Conservation (phyloP, 2,113 vertebrate species). For the Raja brachyura region DNA sequence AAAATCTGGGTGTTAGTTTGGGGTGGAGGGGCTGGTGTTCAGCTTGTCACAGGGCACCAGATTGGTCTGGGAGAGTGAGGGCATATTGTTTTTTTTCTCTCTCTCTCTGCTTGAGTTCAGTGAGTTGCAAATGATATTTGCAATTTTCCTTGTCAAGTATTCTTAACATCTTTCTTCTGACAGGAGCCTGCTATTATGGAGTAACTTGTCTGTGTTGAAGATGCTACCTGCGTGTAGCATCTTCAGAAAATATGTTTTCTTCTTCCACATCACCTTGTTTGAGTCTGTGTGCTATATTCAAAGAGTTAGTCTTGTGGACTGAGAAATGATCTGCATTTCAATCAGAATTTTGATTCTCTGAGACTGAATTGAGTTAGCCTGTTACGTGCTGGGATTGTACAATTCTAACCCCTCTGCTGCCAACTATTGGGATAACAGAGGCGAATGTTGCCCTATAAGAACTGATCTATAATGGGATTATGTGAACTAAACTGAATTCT, state of each 20-base stretch:
- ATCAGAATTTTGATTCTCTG: not conserved
- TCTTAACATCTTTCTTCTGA: not conserved
- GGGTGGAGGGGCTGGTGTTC: no score
- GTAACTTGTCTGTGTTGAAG: not conserved
- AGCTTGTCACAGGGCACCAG: no score
- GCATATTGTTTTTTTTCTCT: not conserved
- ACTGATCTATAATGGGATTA: not conserved
- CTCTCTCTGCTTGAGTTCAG: not conserved
- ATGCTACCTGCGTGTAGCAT: not conserved
- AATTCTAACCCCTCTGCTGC: not conserved
- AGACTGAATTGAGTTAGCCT: not conserved
- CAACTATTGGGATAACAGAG: not conserved
- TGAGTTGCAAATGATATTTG: not conserved
- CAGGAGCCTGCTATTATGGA: not conserved
- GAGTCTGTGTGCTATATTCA: not conserved
- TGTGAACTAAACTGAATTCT: constrained; percentile 35
- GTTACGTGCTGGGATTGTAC: not conserved
- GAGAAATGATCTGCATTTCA: not conserved
- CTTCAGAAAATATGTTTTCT: not conserved
- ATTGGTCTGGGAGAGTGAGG: no score
- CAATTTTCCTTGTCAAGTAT: not conserved
- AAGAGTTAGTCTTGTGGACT: not conserved
- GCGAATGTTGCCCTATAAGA: not conserved
- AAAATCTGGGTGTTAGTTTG: no score
- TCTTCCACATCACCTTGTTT: not conserved